Conservation (phyloP, 1,140 invertebrate genomes). For the Drosophila trapezifrons region DNA sequence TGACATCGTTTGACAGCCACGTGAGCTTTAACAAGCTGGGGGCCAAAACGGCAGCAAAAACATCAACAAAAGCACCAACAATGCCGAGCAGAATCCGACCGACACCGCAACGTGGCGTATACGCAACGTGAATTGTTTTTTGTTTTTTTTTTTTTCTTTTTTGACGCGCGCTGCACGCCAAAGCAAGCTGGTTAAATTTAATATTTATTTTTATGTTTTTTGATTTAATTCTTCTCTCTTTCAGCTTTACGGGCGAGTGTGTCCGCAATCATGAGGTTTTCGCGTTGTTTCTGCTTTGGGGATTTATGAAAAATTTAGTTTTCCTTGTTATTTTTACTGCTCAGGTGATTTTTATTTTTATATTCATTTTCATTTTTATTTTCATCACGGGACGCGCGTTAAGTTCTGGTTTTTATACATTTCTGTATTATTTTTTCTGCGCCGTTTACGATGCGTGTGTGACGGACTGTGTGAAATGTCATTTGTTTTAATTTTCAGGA, state of each 20-base stretch:
- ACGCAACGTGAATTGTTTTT: constrained; percentile 43
- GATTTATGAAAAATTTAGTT: constrained; percentile 63
- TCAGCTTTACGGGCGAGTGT: constrained; percentile 14
- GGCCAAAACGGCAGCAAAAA: constrained; percentile 19
- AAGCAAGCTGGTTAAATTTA: constrained; percentile 49
- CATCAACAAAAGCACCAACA: not conserved
- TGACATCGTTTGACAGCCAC: constrained; percentile 61
- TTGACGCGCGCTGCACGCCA: not conserved
- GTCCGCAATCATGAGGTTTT: constrained; percentile 40
- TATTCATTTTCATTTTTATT: constrained; percentile 40
- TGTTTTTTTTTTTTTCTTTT: too few species aligned
- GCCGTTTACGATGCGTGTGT: constrained; percentile 22
- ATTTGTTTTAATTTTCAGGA: constrained; percentile 59
- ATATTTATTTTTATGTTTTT: constrained; percentile 61
- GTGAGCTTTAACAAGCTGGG: constrained; percentile 48
- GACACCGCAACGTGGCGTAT: constrained; percentile 41
- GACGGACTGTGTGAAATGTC: constrained; percentile 43
- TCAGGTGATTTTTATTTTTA: constrained; percentile 55
- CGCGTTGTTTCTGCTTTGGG: constrained; percentile 29
- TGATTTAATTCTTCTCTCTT: constrained; percentile 41
- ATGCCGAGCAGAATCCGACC: constrained; percentile 1
- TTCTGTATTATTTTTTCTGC: constrained; percentile 25
- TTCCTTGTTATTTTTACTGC: constrained; percentile 57
- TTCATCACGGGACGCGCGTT: constrained; percentile 42
- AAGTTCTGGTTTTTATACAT: constrained; percentile 23